Percentiles rank a stretch among this genome's conserved stretches.
These are phyloP conservation scores for Bactericera cockerelli DNA, from an alignment of 1,140 invertebrate species.

Conservation along the genomic window DNA sequence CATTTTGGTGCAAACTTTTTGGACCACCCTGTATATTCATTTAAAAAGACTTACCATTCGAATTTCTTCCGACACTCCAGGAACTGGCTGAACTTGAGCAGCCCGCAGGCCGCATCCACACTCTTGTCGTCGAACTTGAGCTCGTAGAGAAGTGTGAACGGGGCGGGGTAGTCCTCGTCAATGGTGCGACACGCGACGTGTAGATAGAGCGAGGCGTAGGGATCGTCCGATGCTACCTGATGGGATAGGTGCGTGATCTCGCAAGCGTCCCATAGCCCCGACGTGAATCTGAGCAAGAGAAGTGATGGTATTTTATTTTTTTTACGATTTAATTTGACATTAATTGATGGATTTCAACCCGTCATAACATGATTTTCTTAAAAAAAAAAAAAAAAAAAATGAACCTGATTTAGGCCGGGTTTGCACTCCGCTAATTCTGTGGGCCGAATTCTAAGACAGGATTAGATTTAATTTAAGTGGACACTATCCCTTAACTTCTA, in stretches of 20 bases:
- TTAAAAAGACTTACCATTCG: constrained; percentile 4
- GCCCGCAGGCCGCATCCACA: neutral
- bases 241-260: neutral
- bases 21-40: no score
- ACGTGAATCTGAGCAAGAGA: neutral
- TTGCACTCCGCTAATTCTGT: no score
- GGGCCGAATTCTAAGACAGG: no score
- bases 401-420: no score
- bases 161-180: neutral
- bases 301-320: no score
- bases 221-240: neutral
- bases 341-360: no score
- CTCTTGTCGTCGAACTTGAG: neutral
- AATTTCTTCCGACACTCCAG: neutral
- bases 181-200: neutral
- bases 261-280: neutral
- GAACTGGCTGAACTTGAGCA: neutral
- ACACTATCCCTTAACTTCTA: no score
- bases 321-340: no score
- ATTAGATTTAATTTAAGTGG: no score
- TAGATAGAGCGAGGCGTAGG: neutral
- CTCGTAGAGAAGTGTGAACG: constrained; percentile 3
- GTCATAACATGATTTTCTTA: no score
- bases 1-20: no score
- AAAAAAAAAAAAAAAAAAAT: no score